Evolutionary conservation across 2,797 vertebrate species (phyloP).

Genomic region (Spondyliosoma cantharus): DNA sequence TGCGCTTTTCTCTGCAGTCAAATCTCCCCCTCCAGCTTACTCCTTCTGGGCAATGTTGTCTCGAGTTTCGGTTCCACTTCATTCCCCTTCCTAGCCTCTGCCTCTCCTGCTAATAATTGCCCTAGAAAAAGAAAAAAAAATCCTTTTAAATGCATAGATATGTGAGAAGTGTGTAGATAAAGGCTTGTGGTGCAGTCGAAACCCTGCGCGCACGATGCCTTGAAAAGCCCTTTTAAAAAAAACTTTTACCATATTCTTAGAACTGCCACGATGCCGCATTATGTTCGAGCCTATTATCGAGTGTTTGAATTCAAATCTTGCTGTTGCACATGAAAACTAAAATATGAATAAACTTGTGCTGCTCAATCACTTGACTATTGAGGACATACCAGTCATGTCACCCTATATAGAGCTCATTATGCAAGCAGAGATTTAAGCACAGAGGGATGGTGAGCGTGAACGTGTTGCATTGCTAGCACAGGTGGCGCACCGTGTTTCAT

Average conservation of each 20-base stretch:
- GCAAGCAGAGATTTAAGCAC: conserved; percentile 1
- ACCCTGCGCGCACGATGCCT: conserved; percentile 30
- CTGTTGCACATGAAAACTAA: not conserved
- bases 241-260: conserved; percentile 42
- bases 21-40: conserved; percentile 50
- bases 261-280: conserved; percentile 29
- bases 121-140: conserved; percentile 60
- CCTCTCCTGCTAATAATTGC: conserved; percentile 68
- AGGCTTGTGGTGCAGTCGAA: conserved; percentile 47
- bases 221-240: conserved; percentile 48
- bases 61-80: conserved; percentile 71
- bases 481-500: not conserved
- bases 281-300: conserved; percentile 18
- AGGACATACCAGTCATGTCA: too few relatives aligned
- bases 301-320: conserved; percentile 24
- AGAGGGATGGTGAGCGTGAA: not conserved
- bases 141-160: conserved; percentile 67
- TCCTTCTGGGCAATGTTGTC: conserved; percentile 60
- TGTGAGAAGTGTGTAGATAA: conserved; percentile 59
- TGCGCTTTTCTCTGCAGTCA: conserved; percentile 47
- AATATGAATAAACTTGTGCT: not conserved
- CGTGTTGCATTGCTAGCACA: not conserved
- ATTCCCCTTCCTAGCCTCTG: conserved; percentile 58
- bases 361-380: not conserved
- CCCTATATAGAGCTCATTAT: not conserved